These are phyloP conservation scores for Monochamus saltuarius DNA, from an alignment of 1,140 invertebrate species.

Conservation along the genomic window DNA sequence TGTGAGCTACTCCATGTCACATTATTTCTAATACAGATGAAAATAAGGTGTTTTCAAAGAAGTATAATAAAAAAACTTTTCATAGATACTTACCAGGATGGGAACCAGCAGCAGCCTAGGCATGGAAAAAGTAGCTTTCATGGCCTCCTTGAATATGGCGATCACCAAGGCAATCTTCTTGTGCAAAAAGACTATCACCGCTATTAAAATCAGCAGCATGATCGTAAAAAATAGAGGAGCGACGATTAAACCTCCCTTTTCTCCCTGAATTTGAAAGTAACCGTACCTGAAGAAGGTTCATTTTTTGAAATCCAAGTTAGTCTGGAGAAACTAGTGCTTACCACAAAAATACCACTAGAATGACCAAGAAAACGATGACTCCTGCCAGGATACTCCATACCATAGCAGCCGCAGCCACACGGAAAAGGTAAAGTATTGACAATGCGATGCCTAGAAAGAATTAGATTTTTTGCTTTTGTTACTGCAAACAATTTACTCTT, in stretches of 20 bases:
- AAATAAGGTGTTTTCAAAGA: no score
- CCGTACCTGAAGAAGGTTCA: conserved; percentile 2
- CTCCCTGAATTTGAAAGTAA: conserved; percentile 5
- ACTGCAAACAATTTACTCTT: no score
- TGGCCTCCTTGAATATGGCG: conserved; percentile 73
- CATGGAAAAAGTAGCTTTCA: conserved; percentile 71
- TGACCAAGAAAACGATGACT: conserved; percentile 4
- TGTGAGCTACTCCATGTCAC: no score
- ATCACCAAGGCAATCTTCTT: conserved; percentile 65
- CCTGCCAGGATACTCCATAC: conserved; percentile 14
- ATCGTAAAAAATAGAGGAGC: conserved; percentile 52
- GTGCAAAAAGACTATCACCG: conserved; percentile 58
- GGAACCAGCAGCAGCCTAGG: conserved; percentile 76
- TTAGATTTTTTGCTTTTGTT: no score
- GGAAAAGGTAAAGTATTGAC: conserved; percentile 10
- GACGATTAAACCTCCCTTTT: background rate
- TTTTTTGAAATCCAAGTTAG: background rate
- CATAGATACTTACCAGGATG: conserved; percentile 59
- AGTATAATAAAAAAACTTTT: no score
- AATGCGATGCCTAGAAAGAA: conserved; percentile 7
- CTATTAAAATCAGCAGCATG: conserved; percentile 61
- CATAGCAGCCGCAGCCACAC: conserved; percentile 9
- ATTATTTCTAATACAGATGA: no score
- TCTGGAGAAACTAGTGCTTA: background rate
- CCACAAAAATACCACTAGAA: conserved; percentile 3